Evolutionary conservation across 2,888 invertebrate genomes (phyloP).

Genomic region (Dryomyza anilis): DNA sequence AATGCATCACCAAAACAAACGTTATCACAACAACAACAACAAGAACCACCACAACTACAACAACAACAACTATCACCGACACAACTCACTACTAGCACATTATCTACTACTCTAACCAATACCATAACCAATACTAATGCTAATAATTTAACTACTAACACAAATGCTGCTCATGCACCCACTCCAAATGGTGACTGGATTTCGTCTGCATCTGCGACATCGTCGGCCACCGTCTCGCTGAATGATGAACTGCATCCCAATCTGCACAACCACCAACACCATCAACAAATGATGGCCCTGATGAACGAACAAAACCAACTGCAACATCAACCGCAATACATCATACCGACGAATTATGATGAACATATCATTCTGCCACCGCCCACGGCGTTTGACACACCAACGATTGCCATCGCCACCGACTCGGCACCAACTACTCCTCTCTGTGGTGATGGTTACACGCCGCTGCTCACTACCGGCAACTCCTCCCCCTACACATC

Average conservation of each 20-base stretch:
- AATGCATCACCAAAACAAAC: conserved; percentile 33
- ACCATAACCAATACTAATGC: conserved; percentile 49
- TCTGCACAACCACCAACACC: conserved; percentile 35
- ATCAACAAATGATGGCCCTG: conserved; percentile 39
- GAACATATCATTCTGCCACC: neutral
- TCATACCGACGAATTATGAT: conserved; percentile 9
- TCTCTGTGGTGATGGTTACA: conserved; percentile 11
- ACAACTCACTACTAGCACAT: no score
- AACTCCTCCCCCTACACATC: conserved; percentile 4
- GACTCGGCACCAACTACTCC: conserved; percentile 25
- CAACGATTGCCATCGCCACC: conserved; percentile 9
- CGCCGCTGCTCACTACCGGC: conserved; percentile 35
- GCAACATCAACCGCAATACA: conserved; percentile 45
- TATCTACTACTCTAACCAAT: conserved; percentile 32
- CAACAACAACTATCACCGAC: conserved; percentile 27
- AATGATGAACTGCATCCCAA: conserved; percentile 16
- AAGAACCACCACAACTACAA: conserved; percentile 27
- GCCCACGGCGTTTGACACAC: conserved; percentile 13
- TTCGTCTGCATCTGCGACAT: neutral
- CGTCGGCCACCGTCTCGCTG: neutral
- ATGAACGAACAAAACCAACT: conserved; percentile 55
- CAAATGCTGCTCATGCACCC: conserved; percentile 49
- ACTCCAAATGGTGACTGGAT: conserved; percentile 10
- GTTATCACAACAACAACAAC: conserved; percentile 32
- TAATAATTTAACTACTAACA: conserved; percentile 57